Conservation (phyloP, 2,888 invertebrate species). For the Neoaliturus tenellus region DNA sequence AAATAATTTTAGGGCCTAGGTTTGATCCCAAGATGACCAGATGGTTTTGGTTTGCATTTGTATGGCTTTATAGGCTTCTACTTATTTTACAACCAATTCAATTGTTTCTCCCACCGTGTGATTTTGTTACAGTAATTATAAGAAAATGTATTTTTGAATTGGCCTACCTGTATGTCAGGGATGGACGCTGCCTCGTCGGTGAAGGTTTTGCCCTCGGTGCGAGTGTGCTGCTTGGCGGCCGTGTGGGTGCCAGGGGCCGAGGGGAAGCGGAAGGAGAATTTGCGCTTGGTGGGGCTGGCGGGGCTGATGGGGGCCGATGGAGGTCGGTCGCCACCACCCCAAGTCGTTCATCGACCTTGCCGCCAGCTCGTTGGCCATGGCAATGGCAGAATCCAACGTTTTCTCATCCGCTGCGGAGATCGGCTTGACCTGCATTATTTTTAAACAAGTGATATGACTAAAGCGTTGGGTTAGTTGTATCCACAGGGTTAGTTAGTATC, state of each 20-base stretch:
- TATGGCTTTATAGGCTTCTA: too few species aligned
- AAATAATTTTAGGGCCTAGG: too few species aligned
- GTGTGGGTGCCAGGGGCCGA: constrained; percentile 68
- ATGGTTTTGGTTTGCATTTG: too few species aligned
- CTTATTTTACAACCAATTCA: too few species aligned
- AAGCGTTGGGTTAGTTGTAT: too few species aligned
- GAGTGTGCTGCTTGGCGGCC: constrained; percentile 67
- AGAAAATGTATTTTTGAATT: too few species aligned
- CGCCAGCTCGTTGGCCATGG: constrained; percentile 94
- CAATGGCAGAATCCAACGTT: constrained; percentile 94
- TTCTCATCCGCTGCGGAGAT: constrained; percentile 96
- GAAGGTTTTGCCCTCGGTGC: constrained; percentile 88
- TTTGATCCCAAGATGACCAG: too few species aligned
- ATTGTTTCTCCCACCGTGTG: too few species aligned
- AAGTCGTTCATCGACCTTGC: constrained; percentile 77
- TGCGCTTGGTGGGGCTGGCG: constrained; percentile 82
- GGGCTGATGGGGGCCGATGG: constrained; percentile 75
- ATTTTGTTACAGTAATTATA: too few species aligned
- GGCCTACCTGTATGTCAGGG: constrained; percentile 89
- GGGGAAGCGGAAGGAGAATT: constrained; percentile 88
- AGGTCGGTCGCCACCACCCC: constrained; percentile 64
- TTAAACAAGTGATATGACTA: too few species aligned
- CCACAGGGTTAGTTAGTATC: too few species aligned
- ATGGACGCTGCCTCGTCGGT: constrained; percentile 92
- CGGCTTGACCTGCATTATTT: constrained; percentile 87